phyloP scores from a whole-genome alignment of 2,113 vertebrate genomes.

The Burhinus oedicnemus region DNA sequence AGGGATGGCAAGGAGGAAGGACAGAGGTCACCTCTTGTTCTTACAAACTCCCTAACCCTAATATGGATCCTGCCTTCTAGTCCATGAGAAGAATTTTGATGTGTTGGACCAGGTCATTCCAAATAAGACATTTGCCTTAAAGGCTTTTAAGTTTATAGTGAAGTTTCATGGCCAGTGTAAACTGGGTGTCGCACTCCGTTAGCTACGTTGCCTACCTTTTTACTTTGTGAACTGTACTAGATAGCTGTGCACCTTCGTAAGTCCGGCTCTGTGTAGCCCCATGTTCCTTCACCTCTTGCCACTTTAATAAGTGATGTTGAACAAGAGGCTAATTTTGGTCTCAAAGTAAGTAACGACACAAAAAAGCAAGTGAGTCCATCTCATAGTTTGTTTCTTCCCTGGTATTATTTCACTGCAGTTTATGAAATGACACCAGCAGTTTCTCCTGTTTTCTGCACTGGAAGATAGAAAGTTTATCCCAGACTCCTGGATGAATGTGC shows the following conservation, averaged over 20 bases:
- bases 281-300: not conserved
- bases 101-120: not conserved
- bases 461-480: not conserved
- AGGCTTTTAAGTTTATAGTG: not conserved
- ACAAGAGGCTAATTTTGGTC: not conserved
- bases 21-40: not conserved
- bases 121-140: not conserved
- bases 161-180: not conserved
- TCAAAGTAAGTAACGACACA: not conserved
- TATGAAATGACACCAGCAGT: not conserved
- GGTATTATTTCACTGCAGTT: not conserved
- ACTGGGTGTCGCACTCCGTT: not conserved
- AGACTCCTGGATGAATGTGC: not conserved
- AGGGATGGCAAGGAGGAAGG: not conserved
- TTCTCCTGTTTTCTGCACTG: not conserved
- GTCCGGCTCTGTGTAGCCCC: not conserved
- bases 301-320: not conserved
- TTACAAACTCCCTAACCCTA: not conserved
- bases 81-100: not conserved
- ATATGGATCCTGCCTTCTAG: not conserved
- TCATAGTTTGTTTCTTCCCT: not conserved
- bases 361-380: not conserved
- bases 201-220: not conserved
- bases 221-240: not conserved
- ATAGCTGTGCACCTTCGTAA: not conserved